Evolutionary conservation across 2,797 vertebrate genomes (phyloP).

Genomic region (Ceryle rudis): DNA sequence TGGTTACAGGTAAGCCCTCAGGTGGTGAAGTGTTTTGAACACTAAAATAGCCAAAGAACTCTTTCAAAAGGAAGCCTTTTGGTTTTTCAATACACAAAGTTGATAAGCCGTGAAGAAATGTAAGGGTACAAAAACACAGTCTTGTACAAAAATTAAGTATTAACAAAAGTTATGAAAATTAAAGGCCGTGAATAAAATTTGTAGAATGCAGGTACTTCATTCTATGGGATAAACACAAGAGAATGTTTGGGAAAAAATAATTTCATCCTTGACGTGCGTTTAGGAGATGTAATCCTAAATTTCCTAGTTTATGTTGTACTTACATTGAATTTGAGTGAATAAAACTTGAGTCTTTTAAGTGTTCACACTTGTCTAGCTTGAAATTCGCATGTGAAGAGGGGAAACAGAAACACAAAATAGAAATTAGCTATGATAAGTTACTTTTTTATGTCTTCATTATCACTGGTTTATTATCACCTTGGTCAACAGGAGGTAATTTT

Average conservation of each 20-base stretch:
- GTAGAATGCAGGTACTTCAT: not conserved
- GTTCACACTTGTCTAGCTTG: not conserved
- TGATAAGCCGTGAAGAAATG: not conserved
- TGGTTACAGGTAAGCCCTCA: constrained; percentile 88
- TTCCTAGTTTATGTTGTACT: not conserved
- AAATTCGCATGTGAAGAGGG: not conserved
- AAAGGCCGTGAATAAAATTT: not conserved
- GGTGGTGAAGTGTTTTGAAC: not conserved
- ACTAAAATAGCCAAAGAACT: not conserved
- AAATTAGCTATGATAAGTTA: not conserved
- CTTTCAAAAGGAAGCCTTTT: not conserved
- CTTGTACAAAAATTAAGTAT: not conserved
- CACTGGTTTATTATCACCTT: not conserved
- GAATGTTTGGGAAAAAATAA: not conserved
- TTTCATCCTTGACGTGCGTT: not conserved
- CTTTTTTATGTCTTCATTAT: not conserved
- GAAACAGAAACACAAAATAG: not conserved
- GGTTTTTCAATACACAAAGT: not conserved
- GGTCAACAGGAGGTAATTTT: not conserved
- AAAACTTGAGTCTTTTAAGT: not conserved
- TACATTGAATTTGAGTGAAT: not conserved
- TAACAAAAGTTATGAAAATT: not conserved
- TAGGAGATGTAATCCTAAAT: not conserved
- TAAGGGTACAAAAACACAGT: not conserved
- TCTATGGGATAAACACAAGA: not conserved